Evolutionary conservation across 2,888 invertebrate genomes (phyloP), one percentile per base, ranked within the genome.

Genomic region (Drosophila vallismaia): DNA sequence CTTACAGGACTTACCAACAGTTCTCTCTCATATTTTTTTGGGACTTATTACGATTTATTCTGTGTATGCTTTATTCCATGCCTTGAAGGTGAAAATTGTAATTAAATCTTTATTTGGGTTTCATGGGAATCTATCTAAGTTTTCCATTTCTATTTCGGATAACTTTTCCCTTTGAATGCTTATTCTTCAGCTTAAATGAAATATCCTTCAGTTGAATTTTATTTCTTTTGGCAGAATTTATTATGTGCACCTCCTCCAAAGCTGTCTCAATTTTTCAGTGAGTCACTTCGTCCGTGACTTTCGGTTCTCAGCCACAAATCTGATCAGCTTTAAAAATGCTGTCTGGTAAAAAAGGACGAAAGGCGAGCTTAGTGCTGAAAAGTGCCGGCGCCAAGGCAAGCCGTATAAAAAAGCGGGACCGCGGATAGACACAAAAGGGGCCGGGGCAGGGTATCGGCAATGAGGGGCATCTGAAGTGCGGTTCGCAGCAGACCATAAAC

Each of bases 401-500:
- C 45, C 59, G 51, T 54, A 68, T 53, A 52, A 64, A 64, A 33
- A 46, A 31, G 52, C 19, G 63, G 38, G n/a, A n/a, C n/a, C n/a
- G 36, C 12, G 44, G 45, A 28, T 1, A 9, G 50, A 3, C 19
- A 19, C 9, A 44, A 24, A 7, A 33, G 2, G 29, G 24, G 12
- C 2, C 4, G 29, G 31, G 62, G 33, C 36, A 33, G 49, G 42
- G 42, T 6, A 36, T 5, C 1, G 19, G 44, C 31, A 19, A 28
- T 28, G 28, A 28, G 19, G 19, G 9, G 10, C 33, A 24, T 33
- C 5, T 44, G 44, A 24, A 44, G 46, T 36, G 59, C 62, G 62
- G 50, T 60, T 59, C 63, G 69, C 81, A 85, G 19, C 80, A 70
- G 82, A 82, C 76, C 82, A 76, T 81, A 82, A 74, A 76, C 59